Evolutionary conservation across 2,113 vertebrate species (phyloP).

Genomic region (Burhinus oedicnemus): DNA sequence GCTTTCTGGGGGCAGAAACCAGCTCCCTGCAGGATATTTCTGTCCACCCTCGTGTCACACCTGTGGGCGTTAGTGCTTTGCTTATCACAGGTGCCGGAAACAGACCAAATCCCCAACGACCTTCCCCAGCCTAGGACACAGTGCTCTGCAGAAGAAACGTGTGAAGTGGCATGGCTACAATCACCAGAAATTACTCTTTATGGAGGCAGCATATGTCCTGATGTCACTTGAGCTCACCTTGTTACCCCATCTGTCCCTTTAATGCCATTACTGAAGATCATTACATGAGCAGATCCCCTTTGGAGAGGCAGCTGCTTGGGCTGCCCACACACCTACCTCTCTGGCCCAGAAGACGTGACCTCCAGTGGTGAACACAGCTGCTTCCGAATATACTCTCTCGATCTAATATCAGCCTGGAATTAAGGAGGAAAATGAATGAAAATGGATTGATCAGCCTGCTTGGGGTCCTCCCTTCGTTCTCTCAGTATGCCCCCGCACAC

Average conservation of each 20-base stretch:
- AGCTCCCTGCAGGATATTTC: conserved; percentile 17
- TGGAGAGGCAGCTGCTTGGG: background rate
- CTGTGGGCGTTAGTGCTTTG: background rate
- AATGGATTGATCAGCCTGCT: background rate
- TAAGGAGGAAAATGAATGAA: background rate
- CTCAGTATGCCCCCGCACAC: background rate
- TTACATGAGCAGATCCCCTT: background rate
- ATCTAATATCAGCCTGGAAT: conserved; percentile 87
- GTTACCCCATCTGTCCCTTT: conserved; percentile 45
- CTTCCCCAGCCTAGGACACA: background rate
- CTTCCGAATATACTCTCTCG: conserved; percentile 84
- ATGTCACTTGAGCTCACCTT: conserved; percentile 18
- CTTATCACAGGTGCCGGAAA: background rate
- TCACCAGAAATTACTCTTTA: background rate
- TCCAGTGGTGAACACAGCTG: conserved; percentile 31
- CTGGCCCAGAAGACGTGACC: background rate
- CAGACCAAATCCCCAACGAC: conserved; percentile 22
- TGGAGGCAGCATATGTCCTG: background rate
- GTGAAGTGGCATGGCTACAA: background rate
- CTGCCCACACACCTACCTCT: conserved; percentile 57
- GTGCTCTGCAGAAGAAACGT: background rate
- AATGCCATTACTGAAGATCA: conserved; percentile 68
- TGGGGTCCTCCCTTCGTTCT: background rate
- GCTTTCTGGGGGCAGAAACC: background rate
- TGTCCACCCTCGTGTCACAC: background rate